These are phyloP conservation scores for Geodia barretti DNA, from an alignment of 37 sponge, comb jelly and placozoan species.

Conservation along the genomic window DNA sequence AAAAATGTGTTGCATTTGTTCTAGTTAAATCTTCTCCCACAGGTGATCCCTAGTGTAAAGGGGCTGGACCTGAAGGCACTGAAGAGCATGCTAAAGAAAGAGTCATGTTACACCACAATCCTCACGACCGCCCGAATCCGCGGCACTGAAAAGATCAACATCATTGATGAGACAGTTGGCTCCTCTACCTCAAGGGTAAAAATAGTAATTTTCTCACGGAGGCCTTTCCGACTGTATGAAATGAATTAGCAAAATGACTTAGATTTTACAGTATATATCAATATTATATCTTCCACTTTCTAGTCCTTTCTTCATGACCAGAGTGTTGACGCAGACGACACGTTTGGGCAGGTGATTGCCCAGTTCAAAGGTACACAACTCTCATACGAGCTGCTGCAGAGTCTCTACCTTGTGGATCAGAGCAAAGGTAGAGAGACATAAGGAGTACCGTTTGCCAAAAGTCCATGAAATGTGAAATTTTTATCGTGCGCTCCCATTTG, in stretches of 20 bases:
- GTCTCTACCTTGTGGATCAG: slow-evolving; percentile 36
- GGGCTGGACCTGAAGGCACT: slow-evolving; percentile 68
- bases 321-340: slow-evolving; percentile 11
- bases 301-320: neutral
- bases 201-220: too few species aligned
- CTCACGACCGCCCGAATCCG: slow-evolving; percentile 68
- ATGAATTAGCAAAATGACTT: too few species aligned
- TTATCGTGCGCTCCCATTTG: too few species aligned
- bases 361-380: slow-evolving; percentile 4
- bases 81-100: slow-evolving; percentile 81
- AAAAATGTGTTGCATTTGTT: too few species aligned
- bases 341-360: slow-evolving; percentile 44
- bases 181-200: too few species aligned
- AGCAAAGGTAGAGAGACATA: slow-evolving; percentile 34
- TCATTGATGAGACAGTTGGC: neutral
- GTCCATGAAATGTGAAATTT: too few species aligned
- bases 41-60: slow-evolving; percentile 49
- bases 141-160: slow-evolving; percentile 38
- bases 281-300: too few species aligned
- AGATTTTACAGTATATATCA: too few species aligned
- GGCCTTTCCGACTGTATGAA: too few species aligned
- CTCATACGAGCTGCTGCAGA: slow-evolving; percentile 12
- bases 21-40: too few species aligned
- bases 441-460: too few species aligned
- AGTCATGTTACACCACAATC: slow-evolving; percentile 69